Evolutionary conservation across 2,888 invertebrate genomes (phyloP).

Genomic region (Eupithecia dodoneata): DNA sequence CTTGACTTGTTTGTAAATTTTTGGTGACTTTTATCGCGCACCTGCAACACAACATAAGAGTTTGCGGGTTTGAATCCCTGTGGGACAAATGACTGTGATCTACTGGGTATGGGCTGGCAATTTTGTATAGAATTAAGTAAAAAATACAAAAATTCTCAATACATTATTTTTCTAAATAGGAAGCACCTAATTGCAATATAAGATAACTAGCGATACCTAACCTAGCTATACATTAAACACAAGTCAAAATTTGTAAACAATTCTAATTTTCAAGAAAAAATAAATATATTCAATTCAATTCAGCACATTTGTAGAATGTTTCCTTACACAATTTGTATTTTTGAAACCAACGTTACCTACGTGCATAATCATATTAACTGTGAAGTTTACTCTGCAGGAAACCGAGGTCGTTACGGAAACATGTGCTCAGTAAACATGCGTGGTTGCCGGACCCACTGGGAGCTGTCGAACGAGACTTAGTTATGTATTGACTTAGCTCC

Average conservation of each 20-base stretch:
- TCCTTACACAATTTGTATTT: neutral
- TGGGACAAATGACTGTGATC: too few species aligned
- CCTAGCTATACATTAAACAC: too few species aligned
- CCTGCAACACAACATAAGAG: too few species aligned
- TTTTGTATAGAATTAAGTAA: too few species aligned
- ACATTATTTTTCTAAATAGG: too few species aligned
- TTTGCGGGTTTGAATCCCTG: too few species aligned
- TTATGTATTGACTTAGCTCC: neutral
- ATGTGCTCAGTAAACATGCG: slow-evolving; percentile 54
- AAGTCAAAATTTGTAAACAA: too few species aligned
- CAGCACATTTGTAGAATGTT: neutral
- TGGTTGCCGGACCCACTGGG: slow-evolving; percentile 50
- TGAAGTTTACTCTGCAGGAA: slow-evolving; percentile 34
- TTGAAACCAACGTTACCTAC: neutral
- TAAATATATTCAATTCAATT: neutral
- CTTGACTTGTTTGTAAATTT: neutral
- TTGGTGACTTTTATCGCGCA: neutral
- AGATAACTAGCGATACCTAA: too few species aligned
- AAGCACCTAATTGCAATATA: too few species aligned
- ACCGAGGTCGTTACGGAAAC: slow-evolving; percentile 51
- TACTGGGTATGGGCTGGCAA: too few species aligned
- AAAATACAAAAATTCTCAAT: too few species aligned
- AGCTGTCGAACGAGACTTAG: slow-evolving; percentile 48
- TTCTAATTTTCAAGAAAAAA: too few species aligned
- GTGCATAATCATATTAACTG: slow-evolving; percentile 4